Conservation (phyloP, 2,113 vertebrate genomes). For the Sceloporus tristichus region DNA sequence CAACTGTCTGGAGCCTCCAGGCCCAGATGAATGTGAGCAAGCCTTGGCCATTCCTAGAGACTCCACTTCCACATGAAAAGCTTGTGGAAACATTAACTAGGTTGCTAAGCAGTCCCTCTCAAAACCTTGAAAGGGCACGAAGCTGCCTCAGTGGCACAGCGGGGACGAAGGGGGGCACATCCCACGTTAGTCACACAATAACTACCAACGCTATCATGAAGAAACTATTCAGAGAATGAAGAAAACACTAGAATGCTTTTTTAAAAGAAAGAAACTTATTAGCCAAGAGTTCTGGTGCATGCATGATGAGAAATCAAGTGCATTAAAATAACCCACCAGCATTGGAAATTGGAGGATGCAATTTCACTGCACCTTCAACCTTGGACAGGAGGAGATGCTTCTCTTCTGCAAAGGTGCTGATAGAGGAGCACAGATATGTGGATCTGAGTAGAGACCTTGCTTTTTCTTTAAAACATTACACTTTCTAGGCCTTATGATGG, state of each 20-base stretch:
- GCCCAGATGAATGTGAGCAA: background rate
- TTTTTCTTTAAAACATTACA: background rate
- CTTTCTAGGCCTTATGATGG: background rate
- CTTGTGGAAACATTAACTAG: constrained; percentile 36
- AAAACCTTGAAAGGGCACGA: background rate
- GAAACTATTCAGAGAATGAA: constrained; percentile 1
- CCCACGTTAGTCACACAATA: background rate
- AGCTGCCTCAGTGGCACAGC: background rate
- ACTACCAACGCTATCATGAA: background rate
- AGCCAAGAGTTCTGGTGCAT: background rate
- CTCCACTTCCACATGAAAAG: background rate
- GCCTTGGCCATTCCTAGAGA: background rate
- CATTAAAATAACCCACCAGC: background rate
- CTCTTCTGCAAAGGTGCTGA: background rate
- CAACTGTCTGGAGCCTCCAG: background rate
- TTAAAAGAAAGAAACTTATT: background rate
- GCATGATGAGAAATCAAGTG: background rate
- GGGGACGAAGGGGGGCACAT: background rate
- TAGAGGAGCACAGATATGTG: too few relatives aligned
- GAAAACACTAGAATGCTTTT: too few relatives aligned
- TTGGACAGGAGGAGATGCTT: background rate
- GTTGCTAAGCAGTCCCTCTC: constrained; percentile 27
- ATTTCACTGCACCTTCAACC: background rate
- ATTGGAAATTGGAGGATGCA: background rate
- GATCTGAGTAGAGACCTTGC: background rate